Percentiles rank a stretch among this genome's conserved stretches.
These are phyloP conservation scores for Caenorhabditis imperialis DNA, from an alignment of 2,888 invertebrate species.

Conservation along the genomic window DNA sequence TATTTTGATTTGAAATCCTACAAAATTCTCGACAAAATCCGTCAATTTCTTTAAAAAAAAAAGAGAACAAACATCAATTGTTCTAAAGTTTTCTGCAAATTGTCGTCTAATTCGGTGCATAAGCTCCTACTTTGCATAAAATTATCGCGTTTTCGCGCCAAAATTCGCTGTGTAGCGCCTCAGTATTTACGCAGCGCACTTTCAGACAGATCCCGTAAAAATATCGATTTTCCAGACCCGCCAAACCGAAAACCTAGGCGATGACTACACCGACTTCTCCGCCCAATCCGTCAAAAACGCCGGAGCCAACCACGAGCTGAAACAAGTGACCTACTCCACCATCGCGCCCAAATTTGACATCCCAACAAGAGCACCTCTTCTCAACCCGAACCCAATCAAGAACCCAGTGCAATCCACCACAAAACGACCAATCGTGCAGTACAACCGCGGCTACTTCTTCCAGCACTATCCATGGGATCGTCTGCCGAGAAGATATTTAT, in stretches of 20 bases:
- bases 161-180: no score
- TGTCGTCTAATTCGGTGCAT: no score
- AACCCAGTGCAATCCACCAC: conserved; percentile 4
- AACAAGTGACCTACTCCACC: conserved; percentile 58
- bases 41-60: no score
- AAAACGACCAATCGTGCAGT: conserved; percentile 19
- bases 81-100: no score
- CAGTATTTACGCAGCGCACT: no score
- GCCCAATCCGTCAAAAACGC: conserved; percentile 40
- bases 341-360: conserved; percentile 55
- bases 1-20: no score
- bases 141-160: no score
- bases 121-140: no score
- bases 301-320: conserved; percentile 52
- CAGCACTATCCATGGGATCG: conserved; percentile 66
- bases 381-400: conserved; percentile 24
- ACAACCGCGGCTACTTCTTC: conserved; percentile 58
- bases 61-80: no score
- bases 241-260: conserved; percentile 11
- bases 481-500: conserved; percentile 58
- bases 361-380: conserved; percentile 38
- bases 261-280: conserved; percentile 46
- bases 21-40: no score
- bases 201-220: no score
- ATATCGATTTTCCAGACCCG: conserved; percentile 1